A percentile compares a stretch with the other conserved stretches of the same genome.
phyloP scores from a whole-genome alignment of 1,140 invertebrate genomes.

The Spodoptera litura region DNA sequence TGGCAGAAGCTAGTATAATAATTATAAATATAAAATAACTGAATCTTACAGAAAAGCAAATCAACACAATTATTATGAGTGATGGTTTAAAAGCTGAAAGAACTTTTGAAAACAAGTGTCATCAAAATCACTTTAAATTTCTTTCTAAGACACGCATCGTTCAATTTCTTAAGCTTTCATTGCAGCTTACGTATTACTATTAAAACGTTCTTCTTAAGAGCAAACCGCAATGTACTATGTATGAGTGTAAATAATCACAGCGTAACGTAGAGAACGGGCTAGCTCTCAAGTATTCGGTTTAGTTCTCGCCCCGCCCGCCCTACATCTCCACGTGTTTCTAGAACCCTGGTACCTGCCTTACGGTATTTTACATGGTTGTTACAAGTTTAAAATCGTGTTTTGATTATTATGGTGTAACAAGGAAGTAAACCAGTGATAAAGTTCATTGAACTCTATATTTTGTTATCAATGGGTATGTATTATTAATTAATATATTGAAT shows the following conservation, averaged over 20 bases:
- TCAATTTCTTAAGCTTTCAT: not conserved
- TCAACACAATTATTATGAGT: too few species aligned
- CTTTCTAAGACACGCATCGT: not conserved
- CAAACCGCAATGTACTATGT: not conserved
- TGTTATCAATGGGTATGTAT: slow-evolving; percentile 26
- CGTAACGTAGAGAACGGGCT: not conserved
- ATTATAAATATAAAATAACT: too few species aligned
- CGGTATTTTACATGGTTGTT: not conserved
- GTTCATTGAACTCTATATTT: not conserved
- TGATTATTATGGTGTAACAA: slow-evolving; percentile 3
- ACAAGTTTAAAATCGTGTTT: not conserved
- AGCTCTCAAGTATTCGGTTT: slow-evolving; percentile 26
- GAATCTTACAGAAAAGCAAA: too few species aligned
- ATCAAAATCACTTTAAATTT: too few species aligned
- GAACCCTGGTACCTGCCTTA: slow-evolving; percentile 44
- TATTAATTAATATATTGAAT: too few species aligned
- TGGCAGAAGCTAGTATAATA: too few species aligned
- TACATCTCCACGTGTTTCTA: slow-evolving; percentile 56
- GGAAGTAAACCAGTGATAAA: slow-evolving; percentile 1
- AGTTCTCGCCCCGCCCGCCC: slow-evolving; percentile 51
- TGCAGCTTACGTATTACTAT: not conserved
- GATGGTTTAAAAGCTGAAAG: too few species aligned
- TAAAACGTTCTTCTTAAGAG: not conserved
- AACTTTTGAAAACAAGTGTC: too few species aligned
- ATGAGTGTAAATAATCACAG: not conserved